Conservation (phyloP, 2,113 vertebrate genomes). For the Urocolius indicus region DNA sequence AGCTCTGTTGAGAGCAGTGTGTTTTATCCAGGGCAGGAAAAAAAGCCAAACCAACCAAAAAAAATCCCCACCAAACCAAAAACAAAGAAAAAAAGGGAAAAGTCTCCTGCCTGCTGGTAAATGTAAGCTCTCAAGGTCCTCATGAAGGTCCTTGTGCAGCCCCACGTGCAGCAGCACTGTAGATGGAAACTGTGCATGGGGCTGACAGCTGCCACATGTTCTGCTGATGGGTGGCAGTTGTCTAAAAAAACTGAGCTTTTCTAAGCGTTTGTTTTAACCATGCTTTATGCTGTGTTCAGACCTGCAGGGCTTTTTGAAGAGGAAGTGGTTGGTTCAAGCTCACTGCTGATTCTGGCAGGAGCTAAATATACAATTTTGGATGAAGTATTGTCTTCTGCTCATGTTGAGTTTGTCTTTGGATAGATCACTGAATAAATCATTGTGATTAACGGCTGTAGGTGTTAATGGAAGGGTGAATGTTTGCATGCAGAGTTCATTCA, state of each 20-base stretch:
- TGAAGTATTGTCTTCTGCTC: background rate
- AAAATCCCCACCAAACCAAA: background rate
- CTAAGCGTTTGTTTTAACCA: rapidly evolving
- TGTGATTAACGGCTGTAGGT: background rate
- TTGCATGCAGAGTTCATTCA: background rate
- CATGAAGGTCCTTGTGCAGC: background rate
- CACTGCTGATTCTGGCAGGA: background rate
- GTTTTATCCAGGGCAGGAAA: background rate
- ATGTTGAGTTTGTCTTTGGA: background rate
- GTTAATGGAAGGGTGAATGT: background rate
- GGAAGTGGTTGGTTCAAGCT: background rate
- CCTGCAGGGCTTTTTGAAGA: background rate
- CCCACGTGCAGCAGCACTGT: background rate
- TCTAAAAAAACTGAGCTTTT: constrained; percentile 13
- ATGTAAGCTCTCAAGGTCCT: no score
- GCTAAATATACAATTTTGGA: background rate
- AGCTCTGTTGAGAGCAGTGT: background rate
- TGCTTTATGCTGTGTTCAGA: rapidly evolving
- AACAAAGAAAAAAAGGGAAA: background rate
- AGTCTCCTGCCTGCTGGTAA: background rate
- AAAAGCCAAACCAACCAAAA: no score
- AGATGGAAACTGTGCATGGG: background rate
- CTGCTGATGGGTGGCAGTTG: background rate
- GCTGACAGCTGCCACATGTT: background rate
- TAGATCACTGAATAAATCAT: background rate